Evolutionary conservation across 2,113 vertebrate genomes (phyloP), one percentile per base, ranked within the genome.

Genomic region (Myiozetetes cayanensis): DNA sequence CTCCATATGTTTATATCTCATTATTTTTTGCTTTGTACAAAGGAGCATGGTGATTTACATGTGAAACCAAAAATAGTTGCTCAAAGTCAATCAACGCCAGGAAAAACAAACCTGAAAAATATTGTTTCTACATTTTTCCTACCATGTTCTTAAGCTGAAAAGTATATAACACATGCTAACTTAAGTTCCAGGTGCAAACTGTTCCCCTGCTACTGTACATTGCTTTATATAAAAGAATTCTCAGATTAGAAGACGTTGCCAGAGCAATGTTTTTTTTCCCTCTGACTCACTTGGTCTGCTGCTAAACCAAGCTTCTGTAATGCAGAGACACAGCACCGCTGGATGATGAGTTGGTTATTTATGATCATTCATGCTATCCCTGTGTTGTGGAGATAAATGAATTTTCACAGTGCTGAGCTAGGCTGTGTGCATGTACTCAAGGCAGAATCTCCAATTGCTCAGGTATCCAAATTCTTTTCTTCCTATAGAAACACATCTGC

Each of bases 111-210:
- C 6, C 5, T 4, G 8, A 74, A 83, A 14, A 3, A 3, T 8
- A 30, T 35, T 37, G 4, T 49, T 78, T 76, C 67, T 70, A 21
- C 4, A 14, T 79, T 85, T 73, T 79, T 56, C 19, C 14, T 68
- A 12, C 23, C 15, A 4, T 37, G 3, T 59, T 70, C 25, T 15
- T 39, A 52, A 75, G 31, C 14, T 67, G 61, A 67, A 78, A 46
- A 2, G 3, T 53, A 19, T 13, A 35, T 10, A 63, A 5, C 2
- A 21, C 20, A 21, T 0, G 0, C 8, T 25, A 77, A 21, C 15
- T 55, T 63, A 67, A 77, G 10, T 75, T 63, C 30, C 24, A 30
- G 8, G 33, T 39, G 30, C 30, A 47, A 68, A 43, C 14, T 5
- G 0, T 18, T 61, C 9, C 19, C 28, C 8, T 88, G 17, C 6